phyloP scores from a whole-genome alignment of 2,113 vertebrate genomes.

The Haemorhous mexicanus region DNA sequence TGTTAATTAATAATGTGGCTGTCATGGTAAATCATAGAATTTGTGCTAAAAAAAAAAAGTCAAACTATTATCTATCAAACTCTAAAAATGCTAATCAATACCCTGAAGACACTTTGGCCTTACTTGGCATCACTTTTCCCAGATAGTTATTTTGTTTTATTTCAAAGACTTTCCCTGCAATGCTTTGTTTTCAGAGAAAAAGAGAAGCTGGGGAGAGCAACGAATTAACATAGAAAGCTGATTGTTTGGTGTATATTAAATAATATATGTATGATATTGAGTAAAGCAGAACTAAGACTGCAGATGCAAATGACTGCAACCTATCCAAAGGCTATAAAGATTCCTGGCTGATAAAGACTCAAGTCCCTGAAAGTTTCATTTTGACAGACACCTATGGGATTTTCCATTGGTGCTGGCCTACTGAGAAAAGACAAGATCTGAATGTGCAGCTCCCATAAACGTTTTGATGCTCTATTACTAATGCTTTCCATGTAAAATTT shows the following conservation, averaged over 20 bases:
- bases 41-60: neutral
- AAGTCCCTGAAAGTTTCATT: conserved; percentile 58
- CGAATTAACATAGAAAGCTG: neutral
- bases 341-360: conserved; percentile 50
- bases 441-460: conserved; percentile 25
- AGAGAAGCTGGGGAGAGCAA: neutral
- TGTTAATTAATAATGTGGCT: conserved; percentile 17
- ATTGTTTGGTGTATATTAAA: conserved; percentile 16
- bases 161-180: neutral
- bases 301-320: neutral
- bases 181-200: conserved; percentile 31
- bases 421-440: conserved; percentile 33
- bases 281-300: neutral
- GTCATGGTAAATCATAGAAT: neutral
- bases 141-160: conserved; percentile 9
- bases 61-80: neutral
- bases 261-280: neutral
- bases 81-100: conserved; percentile 50
- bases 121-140: neutral
- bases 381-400: conserved; percentile 54
- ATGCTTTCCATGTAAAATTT: neutral
- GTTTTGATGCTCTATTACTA: conserved; percentile 5
- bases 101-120: conserved; percentile 24
- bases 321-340: conserved; percentile 48
- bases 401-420: conserved; percentile 46